phyloP scores from a whole-genome alignment of 2,888 invertebrate species.

The Bimastos eiseni region DNA sequence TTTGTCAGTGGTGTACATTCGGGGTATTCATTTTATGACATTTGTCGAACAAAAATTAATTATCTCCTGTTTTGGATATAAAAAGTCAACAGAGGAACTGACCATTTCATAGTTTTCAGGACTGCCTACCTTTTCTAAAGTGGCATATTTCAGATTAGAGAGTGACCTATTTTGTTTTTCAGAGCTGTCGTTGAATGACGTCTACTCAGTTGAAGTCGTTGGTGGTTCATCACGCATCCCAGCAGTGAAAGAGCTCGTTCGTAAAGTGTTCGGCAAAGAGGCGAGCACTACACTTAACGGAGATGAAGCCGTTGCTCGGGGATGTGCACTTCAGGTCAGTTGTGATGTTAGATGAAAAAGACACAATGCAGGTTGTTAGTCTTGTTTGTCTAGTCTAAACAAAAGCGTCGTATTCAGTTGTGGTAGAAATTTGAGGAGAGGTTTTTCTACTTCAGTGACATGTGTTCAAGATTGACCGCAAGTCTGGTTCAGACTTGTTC shows the following conservation, averaged over 20 bases:
- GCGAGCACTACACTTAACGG: constrained; percentile 91
- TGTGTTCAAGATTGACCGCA: neutral
- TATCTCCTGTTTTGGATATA: neutral
- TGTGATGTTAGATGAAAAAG: neutral
- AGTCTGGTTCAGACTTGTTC: too few relatives aligned
- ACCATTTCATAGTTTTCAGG: neutral
- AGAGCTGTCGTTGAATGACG: constrained; percentile 81
- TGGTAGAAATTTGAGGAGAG: neutral
- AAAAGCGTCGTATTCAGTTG: neutral
- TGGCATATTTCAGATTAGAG: neutral
- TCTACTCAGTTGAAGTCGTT: constrained; percentile 91
- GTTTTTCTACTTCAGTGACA: neutral
- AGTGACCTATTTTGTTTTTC: constrained; percentile 37
- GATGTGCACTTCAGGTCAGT: constrained; percentile 77
- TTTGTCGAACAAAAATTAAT: neutral
- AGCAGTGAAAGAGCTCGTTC: constrained; percentile 83
- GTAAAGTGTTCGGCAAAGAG: constrained; percentile 78
- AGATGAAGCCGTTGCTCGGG: constrained; percentile 94
- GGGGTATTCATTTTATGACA: neutral
- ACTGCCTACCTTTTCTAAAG: neutral
- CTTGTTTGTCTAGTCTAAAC: neutral
- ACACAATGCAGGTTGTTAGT: neutral
- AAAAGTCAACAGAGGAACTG: neutral
- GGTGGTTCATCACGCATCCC: constrained; percentile 95
- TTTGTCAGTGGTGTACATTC: neutral